These are phyloP conservation scores for Pedicia rivosa DNA, from an alignment of 2,888 invertebrate genomes.

Conservation along the genomic window DNA sequence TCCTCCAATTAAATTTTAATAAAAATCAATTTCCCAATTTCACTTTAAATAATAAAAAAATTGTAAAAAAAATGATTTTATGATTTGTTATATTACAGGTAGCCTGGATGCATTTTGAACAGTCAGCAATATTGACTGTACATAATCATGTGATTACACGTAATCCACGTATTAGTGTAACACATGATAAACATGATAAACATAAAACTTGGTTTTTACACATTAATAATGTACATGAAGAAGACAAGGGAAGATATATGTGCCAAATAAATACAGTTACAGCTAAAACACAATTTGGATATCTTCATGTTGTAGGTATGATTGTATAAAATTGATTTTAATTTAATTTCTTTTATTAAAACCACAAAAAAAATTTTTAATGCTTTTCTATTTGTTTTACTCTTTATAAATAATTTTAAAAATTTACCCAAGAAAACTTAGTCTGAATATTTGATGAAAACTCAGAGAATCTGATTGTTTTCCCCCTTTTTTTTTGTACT, in stretches of 20 bases:
- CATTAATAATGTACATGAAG: slow-evolving; percentile 80
- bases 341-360: background rate
- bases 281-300: slow-evolving; percentile 84
- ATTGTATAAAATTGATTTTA: slow-evolving; percentile 11
- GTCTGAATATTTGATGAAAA: too few species aligned
- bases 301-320: slow-evolving; percentile 83
- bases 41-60: too few species aligned
- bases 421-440: too few species aligned
- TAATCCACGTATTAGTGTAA: slow-evolving; percentile 80
- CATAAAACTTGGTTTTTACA: slow-evolving; percentile 78
- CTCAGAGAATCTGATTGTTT: too few species aligned
- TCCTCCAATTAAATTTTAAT: too few species aligned
- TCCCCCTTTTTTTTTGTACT: too few species aligned
- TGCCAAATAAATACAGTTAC: slow-evolving; percentile 87
- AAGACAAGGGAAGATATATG: slow-evolving; percentile 86
- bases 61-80: background rate
- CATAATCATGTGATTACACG: slow-evolving; percentile 89
- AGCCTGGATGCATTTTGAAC: slow-evolving; percentile 92
- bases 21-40: too few species aligned
- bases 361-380: background rate
- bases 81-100: slow-evolving; percentile 43
- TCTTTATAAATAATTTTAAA: too few species aligned
- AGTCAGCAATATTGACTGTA: slow-evolving; percentile 81
- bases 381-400: too few species aligned
- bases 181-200: slow-evolving; percentile 76